Evolutionary conservation across 2,888 invertebrate genomes (phyloP).

Genomic region (Caenorhabditis imperialis): DNA sequence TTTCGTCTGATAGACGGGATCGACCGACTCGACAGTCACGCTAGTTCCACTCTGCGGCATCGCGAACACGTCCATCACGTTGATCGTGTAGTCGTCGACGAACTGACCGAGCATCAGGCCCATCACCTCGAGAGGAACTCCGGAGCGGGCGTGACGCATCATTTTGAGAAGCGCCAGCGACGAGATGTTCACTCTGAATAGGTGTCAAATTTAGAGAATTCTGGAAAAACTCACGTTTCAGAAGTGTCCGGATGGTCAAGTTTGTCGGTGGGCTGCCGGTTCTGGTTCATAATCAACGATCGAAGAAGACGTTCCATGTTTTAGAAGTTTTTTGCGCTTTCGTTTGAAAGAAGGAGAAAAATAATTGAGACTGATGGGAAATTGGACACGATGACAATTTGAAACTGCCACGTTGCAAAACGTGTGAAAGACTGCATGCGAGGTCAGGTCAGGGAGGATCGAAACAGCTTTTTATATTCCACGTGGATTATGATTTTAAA

Average conservation of each 20-base stretch:
- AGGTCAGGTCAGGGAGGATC: too few relatives aligned
- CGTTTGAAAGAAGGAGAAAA: too few relatives aligned
- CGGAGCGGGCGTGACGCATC: slow-evolving; percentile 92
- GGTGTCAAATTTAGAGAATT: background rate
- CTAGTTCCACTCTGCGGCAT: slow-evolving; percentile 87
- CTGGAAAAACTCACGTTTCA: slow-evolving; percentile 84
- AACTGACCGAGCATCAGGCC: slow-evolving; percentile 94
- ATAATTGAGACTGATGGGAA: too few relatives aligned
- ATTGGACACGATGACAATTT: too few relatives aligned
- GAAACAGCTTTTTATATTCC: too few relatives aligned
- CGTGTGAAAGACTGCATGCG: too few relatives aligned
- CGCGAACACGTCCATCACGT: slow-evolving; percentile 99
- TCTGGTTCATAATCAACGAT: slow-evolving; percentile 44
- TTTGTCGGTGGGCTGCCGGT: slow-evolving; percentile 47
- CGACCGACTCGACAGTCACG: slow-evolving; percentile 67
- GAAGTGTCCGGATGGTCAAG: slow-evolving; percentile 96
- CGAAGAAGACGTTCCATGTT: slow-evolving; percentile 53
- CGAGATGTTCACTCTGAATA: slow-evolving; percentile 84
- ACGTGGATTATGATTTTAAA: too few relatives aligned
- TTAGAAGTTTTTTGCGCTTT: background rate
- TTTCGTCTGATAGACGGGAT: slow-evolving; percentile 67
- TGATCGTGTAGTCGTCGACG: slow-evolving; percentile 99
- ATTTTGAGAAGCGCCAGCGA: slow-evolving; percentile 95
- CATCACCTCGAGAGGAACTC: slow-evolving; percentile 84
- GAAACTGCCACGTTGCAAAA: too few relatives aligned